These are phyloP conservation scores for Epinephelus lanceolatus DNA, from an alignment of 2,113 vertebrate genomes.

Conservation along the genomic window DNA sequence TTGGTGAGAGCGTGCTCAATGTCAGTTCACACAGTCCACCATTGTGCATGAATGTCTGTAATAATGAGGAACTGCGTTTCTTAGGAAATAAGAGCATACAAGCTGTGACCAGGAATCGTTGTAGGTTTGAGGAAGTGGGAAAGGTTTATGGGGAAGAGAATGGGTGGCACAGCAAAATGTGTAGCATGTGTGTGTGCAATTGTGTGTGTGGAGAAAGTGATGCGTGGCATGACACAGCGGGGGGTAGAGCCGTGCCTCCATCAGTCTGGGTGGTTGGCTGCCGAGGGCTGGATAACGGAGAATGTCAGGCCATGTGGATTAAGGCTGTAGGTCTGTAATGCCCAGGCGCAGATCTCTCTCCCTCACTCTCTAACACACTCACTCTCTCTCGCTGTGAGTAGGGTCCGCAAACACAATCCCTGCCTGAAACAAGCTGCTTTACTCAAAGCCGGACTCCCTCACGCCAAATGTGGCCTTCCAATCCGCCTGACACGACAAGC, in stretches of 20 bases:
- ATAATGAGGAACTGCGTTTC: conserved; percentile 67
- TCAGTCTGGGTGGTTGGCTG: conserved; percentile 64
- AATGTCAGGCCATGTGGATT: conserved; percentile 82
- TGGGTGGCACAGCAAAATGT: conserved; percentile 29
- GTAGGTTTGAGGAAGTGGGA: conserved; percentile 75
- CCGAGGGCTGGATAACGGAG: conserved; percentile 70
- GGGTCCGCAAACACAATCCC: conserved; percentile 76
- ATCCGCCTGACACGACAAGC: conserved; percentile 78
- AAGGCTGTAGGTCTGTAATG: conserved; percentile 78
- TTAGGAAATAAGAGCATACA: conserved; percentile 47
- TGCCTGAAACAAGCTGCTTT: conserved; percentile 84
- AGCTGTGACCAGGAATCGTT: conserved; percentile 59
- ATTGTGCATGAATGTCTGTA: conserved; percentile 19
- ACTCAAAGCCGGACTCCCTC: conserved; percentile 70
- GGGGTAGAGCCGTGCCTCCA: conserved; percentile 56
- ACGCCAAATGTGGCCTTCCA: conserved; percentile 69
- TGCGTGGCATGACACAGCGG: conserved; percentile 60
- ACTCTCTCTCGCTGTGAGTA: conserved; percentile 51
- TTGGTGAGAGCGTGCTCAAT: neutral
- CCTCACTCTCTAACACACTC: conserved; percentile 31
- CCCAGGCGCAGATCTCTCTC: conserved; percentile 63
- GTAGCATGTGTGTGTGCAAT: conserved; percentile 2
- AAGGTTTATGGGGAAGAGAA: conserved; percentile 63
- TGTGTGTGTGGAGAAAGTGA: conserved; percentile 42
- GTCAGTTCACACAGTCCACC: neutral